Evolutionary conservation across 2,113 vertebrate species (phyloP).

Genomic region (Hippocampus comes): DNA sequence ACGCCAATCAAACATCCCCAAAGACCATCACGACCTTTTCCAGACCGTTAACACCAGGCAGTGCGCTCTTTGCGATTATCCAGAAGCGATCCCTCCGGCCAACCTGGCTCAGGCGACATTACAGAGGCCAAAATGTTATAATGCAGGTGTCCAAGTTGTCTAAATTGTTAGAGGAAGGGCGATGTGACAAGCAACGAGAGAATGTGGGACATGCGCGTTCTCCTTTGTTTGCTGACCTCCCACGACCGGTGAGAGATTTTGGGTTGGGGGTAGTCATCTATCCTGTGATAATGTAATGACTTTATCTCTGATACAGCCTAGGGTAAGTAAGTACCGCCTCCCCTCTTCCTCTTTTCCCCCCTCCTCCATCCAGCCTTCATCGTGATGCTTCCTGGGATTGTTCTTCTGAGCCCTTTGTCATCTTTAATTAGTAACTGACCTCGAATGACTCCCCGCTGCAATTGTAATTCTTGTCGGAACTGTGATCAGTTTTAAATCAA

Average conservation of each 20-base stretch:
- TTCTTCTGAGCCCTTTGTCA: slow-evolving; percentile 61
- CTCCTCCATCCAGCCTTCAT: slow-evolving; percentile 16
- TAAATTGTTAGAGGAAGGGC: slow-evolving; percentile 43
- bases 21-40: no score
- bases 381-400: background rate
- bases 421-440: slow-evolving; percentile 97
- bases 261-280: slow-evolving; percentile 20
- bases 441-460: background rate
- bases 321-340: slow-evolving; percentile 55
- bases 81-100: background rate
- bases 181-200: slow-evolving; percentile 45
- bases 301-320: slow-evolving; percentile 35
- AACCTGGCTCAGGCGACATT: background rate
- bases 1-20: no score
- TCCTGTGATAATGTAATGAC: no score
- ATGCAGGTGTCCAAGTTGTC: slow-evolving; percentile 5
- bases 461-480: background rate
- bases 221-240: slow-evolving; percentile 61
- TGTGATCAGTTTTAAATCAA: background rate
- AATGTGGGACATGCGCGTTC: slow-evolving; percentile 37
- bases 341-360: slow-evolving; percentile 16
- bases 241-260: slow-evolving; percentile 49
- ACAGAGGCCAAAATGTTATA: slow-evolving; percentile 22
- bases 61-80: background rate
- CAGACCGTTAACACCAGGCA: no score